Percentiles rank a stretch among this genome's conserved stretches.
These are phyloP conservation scores for Thymelicus sylvestris DNA, from an alignment of 2,888 invertebrate genomes.

Conservation along the genomic window DNA sequence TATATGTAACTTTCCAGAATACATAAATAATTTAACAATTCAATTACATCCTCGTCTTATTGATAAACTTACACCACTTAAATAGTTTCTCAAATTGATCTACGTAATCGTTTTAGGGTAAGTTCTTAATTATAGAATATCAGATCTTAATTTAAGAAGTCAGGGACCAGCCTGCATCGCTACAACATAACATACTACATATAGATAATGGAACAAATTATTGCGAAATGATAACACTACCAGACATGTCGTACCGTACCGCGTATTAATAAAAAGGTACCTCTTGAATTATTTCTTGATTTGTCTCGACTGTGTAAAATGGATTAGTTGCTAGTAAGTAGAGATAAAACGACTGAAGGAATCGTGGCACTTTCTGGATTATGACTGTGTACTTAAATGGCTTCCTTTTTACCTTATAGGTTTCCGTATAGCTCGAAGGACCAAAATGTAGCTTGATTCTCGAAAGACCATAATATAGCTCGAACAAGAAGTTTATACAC, in stretches of 20 bases:
- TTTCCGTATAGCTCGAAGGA: too few relatives aligned
- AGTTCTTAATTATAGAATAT: slow-evolving; percentile 59
- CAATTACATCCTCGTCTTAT: slow-evolving; percentile 67
- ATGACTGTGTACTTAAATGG: too few relatives aligned
- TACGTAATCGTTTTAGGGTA: slow-evolving; percentile 43
- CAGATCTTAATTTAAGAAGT: slow-evolving; percentile 50
- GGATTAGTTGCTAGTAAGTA: too few relatives aligned
- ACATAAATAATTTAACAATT: slow-evolving; percentile 81
- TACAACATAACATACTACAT: slow-evolving; percentile 50
- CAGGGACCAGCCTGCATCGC: slow-evolving; percentile 77
- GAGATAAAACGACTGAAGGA: too few relatives aligned
- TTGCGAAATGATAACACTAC: slow-evolving; percentile 1
- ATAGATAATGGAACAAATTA: slow-evolving; percentile 21
- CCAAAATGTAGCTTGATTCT: too few relatives aligned
- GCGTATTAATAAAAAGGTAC: too few relatives aligned
- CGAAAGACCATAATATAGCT: too few relatives aligned
- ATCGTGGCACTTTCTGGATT: too few relatives aligned
- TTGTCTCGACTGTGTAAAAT: too few relatives aligned
- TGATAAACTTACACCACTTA: slow-evolving; percentile 55
- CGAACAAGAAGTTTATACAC: too few relatives aligned
- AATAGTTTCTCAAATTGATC: slow-evolving; percentile 51
- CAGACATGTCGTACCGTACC: background rate
- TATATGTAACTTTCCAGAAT: slow-evolving; percentile 78
- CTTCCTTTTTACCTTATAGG: too few relatives aligned
- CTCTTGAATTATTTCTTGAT: too few relatives aligned